phyloP scores from a whole-genome alignment of 2,888 invertebrate genomes.

The Lepeophtheirus nordmannii region DNA sequence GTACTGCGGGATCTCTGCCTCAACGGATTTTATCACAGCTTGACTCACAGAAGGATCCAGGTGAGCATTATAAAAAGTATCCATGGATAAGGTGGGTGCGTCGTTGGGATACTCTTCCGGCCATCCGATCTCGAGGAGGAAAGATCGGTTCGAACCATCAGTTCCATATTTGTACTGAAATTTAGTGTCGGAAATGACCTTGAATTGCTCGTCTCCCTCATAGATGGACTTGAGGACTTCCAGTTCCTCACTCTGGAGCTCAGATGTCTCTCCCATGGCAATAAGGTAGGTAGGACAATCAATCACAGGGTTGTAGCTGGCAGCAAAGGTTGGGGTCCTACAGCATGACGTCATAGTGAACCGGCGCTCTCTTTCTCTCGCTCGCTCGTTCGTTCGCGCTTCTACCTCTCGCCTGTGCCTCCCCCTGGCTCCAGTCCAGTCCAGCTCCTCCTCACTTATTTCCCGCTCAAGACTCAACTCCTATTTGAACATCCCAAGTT shows the following conservation, averaged over 20 bases:
- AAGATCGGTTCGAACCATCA: conserved; percentile 58
- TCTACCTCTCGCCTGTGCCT: no score
- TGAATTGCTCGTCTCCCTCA: conserved; percentile 75
- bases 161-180: conserved; percentile 87
- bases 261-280: conserved; percentile 29
- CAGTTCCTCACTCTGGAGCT: conserved; percentile 67
- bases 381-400: no score
- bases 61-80: conserved; percentile 81
- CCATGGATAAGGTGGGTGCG: conserved; percentile 62
- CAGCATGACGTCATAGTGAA: no score
- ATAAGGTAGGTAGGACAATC: no score
- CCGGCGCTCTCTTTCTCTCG: no score
- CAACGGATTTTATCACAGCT: conserved; percentile 46
- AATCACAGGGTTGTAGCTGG: no score
- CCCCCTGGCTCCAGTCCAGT: no score
- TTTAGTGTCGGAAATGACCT: conserved; percentile 55
- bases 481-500: no score
- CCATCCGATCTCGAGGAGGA: conserved; percentile 76
- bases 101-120: conserved; percentile 67
- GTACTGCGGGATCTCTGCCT: conserved; percentile 60
- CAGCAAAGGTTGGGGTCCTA: no score
- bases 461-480: neutral
- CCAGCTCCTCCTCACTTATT: neutral
- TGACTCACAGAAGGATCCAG: conserved; percentile 51
- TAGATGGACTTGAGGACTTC: conserved; percentile 85